A percentile compares a stretch with the other conserved stretches of the same genome.
Conservation (phyloP, 2,888 invertebrate genomes). For the Nephrotoma flavescens region DNA sequence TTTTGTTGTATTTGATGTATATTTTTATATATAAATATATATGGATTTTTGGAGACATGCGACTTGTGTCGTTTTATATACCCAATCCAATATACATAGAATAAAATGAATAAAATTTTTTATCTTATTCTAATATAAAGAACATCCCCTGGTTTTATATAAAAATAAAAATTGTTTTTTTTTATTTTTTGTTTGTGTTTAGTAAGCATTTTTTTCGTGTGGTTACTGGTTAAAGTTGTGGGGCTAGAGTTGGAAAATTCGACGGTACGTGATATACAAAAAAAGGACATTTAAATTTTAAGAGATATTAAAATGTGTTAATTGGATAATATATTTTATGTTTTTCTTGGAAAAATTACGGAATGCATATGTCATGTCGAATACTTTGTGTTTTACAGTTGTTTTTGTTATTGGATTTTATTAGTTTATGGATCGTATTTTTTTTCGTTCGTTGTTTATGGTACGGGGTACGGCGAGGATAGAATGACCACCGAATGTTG, state of each 20-base stretch:
- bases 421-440: neutral
- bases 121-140: neutral
- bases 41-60: constrained; percentile 5
- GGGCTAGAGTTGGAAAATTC: neutral
- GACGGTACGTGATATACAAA: neutral
- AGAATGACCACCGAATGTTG: neutral
- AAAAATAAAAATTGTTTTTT: neutral
- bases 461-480: neutral
- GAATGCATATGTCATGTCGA: neutral
- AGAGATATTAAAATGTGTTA: neutral
- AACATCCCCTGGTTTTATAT: neutral
- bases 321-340: neutral
- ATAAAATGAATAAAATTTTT: neutral
- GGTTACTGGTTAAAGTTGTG: neutral
- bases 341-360: neutral
- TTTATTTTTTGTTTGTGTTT: neutral
- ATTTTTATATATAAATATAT: neutral
- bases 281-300: neutral
- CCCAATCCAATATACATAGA: neutral
- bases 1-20: neutral
- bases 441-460: neutral
- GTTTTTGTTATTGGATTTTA: neutral
- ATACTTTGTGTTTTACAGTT: neutral
- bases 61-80: constrained; percentile 1
- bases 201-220: neutral